phyloP scores from a whole-genome alignment of 2,797 vertebrate genomes.

The Anguilla megastoma region DNA sequence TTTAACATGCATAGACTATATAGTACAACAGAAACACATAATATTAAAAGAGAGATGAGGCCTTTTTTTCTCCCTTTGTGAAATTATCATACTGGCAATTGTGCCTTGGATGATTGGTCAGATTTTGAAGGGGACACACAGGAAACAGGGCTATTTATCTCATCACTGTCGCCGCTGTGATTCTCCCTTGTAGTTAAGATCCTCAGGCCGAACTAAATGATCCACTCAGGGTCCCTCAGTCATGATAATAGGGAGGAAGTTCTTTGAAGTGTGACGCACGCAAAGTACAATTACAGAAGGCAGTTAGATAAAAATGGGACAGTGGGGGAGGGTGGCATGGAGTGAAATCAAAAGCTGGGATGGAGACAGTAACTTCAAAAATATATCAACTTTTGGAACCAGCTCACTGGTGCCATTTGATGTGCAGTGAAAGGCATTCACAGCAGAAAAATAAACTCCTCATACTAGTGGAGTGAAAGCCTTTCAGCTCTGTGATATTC shows the following conservation, averaged over 20 bases:
- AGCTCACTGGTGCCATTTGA: neutral
- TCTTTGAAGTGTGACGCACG: constrained; percentile 7
- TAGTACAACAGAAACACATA: neutral
- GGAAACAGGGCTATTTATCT: neutral
- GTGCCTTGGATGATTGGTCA: neutral
- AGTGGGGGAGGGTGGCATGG: neutral
- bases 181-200: neutral
- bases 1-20: no score
- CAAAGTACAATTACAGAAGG: neutral
- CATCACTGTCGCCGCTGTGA: neutral
- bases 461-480: neutral
- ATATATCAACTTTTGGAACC: neutral
- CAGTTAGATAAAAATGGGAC: neutral
- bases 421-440: neutral
- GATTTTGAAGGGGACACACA: neutral
- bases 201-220: neutral
- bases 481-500: neutral
- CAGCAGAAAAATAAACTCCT: neutral
- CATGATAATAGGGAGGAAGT: neutral
- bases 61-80: neutral
- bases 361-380: no score
- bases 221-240: neutral
- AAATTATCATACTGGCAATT: neutral
- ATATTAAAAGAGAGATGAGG: neutral
- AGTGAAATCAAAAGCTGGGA: neutral